These are phyloP conservation scores for Myioborus miniatus DNA, from an alignment of 2,797 vertebrate species.

Conservation along the genomic window DNA sequence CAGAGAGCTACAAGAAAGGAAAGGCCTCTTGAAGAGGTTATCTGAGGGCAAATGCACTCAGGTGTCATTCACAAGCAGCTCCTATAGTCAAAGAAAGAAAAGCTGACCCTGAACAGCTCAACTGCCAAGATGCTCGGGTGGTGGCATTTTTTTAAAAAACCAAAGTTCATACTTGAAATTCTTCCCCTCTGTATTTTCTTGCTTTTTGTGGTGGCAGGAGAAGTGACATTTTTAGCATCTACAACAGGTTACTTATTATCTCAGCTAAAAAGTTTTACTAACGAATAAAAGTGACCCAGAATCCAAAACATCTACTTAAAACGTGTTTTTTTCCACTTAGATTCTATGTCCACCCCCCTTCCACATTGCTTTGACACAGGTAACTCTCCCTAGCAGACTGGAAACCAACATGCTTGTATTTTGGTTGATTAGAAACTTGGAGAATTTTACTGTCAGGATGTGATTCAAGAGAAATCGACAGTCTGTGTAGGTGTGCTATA, in stretches of 20 bases:
- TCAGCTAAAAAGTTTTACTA: neutral
- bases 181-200: neutral
- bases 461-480: neutral
- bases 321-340: neutral
- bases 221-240: neutral
- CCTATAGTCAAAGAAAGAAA: neutral
- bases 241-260: neutral
- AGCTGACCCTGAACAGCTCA: neutral
- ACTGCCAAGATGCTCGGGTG: neutral
- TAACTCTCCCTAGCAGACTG: neutral
- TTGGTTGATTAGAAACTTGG: neutral
- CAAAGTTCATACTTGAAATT: neutral
- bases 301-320: neutral
- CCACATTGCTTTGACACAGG: neutral
- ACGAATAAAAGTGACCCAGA: neutral
- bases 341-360: neutral
- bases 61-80: neutral
- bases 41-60: neutral
- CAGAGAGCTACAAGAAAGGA: neutral
- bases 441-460: neutral
- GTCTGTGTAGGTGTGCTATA: neutral
- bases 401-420: neutral
- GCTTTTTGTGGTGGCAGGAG: neutral
- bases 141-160: neutral
- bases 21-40: neutral